A percentile compares a stretch with the other conserved stretches of the same genome.
phyloP scores from a whole-genome alignment of 2,113 vertebrate species.

The Oenanthe melanoleuca region DNA sequence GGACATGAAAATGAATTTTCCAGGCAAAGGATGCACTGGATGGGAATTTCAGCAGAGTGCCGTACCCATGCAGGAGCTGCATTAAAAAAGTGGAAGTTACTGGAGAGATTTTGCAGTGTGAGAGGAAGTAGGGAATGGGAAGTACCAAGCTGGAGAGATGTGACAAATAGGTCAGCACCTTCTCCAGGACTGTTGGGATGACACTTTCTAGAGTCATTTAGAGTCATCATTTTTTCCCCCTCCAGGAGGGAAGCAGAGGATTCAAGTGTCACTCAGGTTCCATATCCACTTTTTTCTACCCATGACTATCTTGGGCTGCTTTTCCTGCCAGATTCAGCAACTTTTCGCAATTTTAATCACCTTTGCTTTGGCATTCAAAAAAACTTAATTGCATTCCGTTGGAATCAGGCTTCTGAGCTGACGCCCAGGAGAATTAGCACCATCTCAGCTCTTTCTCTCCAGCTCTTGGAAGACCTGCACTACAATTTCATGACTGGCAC shows the following conservation, averaged over 20 bases:
- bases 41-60: not conserved
- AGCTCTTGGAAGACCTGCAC: not conserved
- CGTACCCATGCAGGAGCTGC: fast-evolving
- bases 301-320: not conserved
- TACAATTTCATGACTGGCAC: not conserved
- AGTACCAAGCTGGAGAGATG: not conserved
- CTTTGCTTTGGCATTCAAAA: not conserved
- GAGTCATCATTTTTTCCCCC: not conserved
- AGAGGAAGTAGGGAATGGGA: not conserved
- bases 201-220: not conserved
- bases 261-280: not conserved
- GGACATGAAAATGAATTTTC: not conserved
- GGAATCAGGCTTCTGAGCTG: not conserved
- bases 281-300: not conserved
- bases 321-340: not conserved
- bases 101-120: not conserved
- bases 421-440: not conserved
- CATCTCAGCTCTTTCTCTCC: not conserved
- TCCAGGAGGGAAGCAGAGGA: not conserved
- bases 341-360: not conserved
- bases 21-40: not conserved
- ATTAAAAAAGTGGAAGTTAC: not conserved
- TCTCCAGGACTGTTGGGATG: not conserved
- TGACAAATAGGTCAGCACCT: not conserved
- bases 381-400: not conserved